Evolutionary conservation across 1,140 invertebrate genomes (phyloP).

Genomic region (Drosophila prosaltans): DNA sequence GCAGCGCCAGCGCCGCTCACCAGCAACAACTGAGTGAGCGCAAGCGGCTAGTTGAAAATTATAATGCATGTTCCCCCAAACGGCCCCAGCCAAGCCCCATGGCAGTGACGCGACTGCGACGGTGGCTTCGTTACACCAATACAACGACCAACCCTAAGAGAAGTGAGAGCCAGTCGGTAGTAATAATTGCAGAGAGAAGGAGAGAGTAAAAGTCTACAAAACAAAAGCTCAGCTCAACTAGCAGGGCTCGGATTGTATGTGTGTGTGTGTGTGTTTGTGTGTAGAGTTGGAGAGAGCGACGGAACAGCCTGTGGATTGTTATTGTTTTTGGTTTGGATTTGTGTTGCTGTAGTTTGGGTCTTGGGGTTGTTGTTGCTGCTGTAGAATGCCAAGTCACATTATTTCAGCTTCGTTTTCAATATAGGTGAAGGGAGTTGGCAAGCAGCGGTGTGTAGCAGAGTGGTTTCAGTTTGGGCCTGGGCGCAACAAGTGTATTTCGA

Average conservation of each 20-base stretch:
- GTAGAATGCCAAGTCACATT: constrained; percentile 64
- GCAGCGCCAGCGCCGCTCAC: constrained; percentile 51
- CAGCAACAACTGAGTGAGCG: constrained; percentile 60
- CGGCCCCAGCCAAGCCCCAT: constrained; percentile 45
- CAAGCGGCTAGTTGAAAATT: constrained; percentile 65
- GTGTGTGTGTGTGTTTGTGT: background rate
- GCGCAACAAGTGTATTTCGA: constrained; percentile 78
- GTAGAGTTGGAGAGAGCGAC: constrained; percentile 57
- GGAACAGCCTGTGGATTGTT: constrained; percentile 61
- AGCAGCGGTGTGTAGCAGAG: background rate
- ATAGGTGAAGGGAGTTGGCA: constrained; percentile 12
- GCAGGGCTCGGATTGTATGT: background rate
- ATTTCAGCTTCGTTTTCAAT: constrained; percentile 63
- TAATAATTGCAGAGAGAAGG: constrained; percentile 29
- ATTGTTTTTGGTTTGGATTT: constrained; percentile 67
- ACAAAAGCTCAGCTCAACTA: constrained; percentile 56
- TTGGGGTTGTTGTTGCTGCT: constrained; percentile 32
- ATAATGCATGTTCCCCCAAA: constrained; percentile 56
- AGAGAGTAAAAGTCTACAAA: constrained; percentile 52
- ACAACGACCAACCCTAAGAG: constrained; percentile 31
- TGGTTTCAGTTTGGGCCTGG: constrained; percentile 38
- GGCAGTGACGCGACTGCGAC: constrained; percentile 22
- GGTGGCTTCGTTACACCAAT: constrained; percentile 36
- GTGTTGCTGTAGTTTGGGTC: constrained; percentile 9
- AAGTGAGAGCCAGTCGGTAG: constrained; percentile 18